A percentile compares a stretch with the other conserved stretches of the same genome.
These are phyloP conservation scores for Pammene aurita DNA, from an alignment of 2,888 invertebrate species.

Conservation along the genomic window DNA sequence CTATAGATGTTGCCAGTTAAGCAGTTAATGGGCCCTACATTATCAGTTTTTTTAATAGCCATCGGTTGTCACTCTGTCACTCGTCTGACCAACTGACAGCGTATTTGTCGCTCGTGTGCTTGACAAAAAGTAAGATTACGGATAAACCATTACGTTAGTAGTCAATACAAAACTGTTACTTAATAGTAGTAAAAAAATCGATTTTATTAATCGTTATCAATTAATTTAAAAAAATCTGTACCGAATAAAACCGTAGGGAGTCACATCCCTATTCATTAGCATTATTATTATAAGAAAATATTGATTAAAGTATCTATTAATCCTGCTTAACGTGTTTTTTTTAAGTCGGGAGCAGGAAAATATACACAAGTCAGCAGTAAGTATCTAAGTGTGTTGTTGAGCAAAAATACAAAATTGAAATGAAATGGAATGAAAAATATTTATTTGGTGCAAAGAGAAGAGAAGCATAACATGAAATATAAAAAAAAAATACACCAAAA, in stretches of 20 bases:
- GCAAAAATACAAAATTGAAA: no score
- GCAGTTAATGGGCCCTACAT: neutral
- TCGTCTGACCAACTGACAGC: neutral
- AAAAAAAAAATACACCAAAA: no score
- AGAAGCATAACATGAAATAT: no score
- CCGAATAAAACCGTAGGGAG: no score
- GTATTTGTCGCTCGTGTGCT: neutral
- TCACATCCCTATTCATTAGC: no score
- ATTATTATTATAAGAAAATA: no score
- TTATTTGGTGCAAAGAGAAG: no score
- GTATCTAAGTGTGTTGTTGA: no score
- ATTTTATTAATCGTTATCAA: no score
- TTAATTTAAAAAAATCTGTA: no score
- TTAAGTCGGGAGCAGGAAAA: neutral
- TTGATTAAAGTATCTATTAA: neutral
- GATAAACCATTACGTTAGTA: neutral
- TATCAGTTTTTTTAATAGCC: slow-evolving; percentile 13
- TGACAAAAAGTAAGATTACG: neutral
- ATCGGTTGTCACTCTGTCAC: slow-evolving; percentile 17
- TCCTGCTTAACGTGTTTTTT: neutral
- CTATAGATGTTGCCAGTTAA: neutral
- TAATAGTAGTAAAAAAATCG: neutral
- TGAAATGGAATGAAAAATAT: no score
- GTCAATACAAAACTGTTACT: neutral
- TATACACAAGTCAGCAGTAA: no score